phyloP scores from a whole-genome alignment of 1,140 invertebrate species.

The Mycetomoellerius zeteki region DNA sequence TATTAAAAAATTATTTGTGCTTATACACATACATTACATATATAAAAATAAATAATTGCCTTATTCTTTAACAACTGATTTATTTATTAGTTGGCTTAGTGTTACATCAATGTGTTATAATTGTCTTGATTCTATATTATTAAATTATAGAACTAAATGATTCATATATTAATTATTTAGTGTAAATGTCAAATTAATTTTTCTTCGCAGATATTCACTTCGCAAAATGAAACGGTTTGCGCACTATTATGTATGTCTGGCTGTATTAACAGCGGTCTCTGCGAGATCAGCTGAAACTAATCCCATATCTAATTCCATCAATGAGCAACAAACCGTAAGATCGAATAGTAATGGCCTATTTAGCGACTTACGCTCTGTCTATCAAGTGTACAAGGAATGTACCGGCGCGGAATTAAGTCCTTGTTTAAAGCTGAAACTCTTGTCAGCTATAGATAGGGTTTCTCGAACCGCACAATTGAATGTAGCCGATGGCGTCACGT shows the following conservation, averaged over 20 bases:
- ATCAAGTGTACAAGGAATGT: conserved; percentile 92
- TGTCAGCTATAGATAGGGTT: conserved; percentile 91
- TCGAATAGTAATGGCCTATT: conserved; percentile 83
- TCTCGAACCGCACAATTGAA: conserved; percentile 89
- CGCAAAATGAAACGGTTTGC: conserved; percentile 78
- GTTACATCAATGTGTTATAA: background rate
- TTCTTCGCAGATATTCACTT: conserved; percentile 72
- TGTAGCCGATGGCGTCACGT: conserved; percentile 91
- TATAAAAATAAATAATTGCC: background rate
- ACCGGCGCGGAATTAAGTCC: conserved; percentile 90
- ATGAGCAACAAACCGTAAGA: conserved; percentile 82
- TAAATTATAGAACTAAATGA: background rate
- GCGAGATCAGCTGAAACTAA: conserved; percentile 86
- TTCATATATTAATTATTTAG: background rate
- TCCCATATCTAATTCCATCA: conserved; percentile 84
- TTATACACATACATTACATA: too few relatives aligned
- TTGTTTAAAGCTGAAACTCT: conserved; percentile 92
- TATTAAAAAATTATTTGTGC: background rate
- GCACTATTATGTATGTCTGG: conserved; percentile 79
- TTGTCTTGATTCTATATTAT: background rate
- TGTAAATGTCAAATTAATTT: conserved; percentile 7
- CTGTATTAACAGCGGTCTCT: conserved; percentile 79
- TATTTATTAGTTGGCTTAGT: background rate
- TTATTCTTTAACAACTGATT: background rate
- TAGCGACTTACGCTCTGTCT: conserved; percentile 87